Base-by-base conservation (phyloP, 92 coral and sea anemone species). In the Epizoanthus fatuus region DNA sequence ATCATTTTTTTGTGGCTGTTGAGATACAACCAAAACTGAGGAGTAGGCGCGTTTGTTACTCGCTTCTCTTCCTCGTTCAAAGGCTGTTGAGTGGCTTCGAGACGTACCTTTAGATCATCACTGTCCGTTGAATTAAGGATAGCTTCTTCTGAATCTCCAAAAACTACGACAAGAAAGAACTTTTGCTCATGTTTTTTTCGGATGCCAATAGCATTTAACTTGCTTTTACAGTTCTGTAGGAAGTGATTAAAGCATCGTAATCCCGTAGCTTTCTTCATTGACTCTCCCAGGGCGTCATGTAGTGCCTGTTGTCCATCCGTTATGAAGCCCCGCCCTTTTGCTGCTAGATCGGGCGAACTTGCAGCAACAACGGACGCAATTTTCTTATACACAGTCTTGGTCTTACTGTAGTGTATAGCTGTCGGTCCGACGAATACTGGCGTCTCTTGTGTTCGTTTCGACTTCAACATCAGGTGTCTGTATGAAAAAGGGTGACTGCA, bases 341-440 rank as follows among this genome's bases (percentile, higher is more conserved):
- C 45, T 11, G 62, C 71, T 7, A 81, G 88, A 4, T 53, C 2
- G 1, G 88, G 91, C 5, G 54, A 59, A 42, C 47, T 81, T 1
- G 65, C 11, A 11, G 68, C 29, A 3, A 91, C 90, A 15, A 84
- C 94, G 1, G 64, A 25, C 0, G 68, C 86, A 1, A 91, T 75
- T 70, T 91, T 91, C 39, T 52, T 82, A 29, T n/a, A 91, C 2
- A 20, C 64, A 1, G 40, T 20, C 59, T 79, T 72, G 25, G 51
- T 56, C 67, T 83, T 82, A 32, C 91, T 78, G 59, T 87, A 52
- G 72, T 91, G 91, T 0, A 86, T 49, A 0, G 91, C 91, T 2
- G 89, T 91, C 14, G 87, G 93, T 5, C 90, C 86, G 0, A 84
- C 0, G 45, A 91, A 91, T 5, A 55, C 91, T 1, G 91, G 91